Conservation (phyloP, 2,113 vertebrate species). For the Steatornis caripensis region DNA sequence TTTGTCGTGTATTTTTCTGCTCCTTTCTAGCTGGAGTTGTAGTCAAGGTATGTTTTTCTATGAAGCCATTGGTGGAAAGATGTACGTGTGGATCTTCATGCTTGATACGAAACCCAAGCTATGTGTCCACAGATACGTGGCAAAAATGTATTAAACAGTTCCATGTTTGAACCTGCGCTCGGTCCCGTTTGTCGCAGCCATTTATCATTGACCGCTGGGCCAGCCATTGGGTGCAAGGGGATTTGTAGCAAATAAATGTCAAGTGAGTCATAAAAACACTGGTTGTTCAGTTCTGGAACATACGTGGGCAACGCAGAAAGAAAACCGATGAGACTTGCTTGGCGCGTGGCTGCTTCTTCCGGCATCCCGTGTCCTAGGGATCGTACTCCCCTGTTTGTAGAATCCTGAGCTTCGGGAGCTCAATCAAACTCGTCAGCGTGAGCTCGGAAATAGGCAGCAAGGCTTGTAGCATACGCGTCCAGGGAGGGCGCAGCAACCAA, state of each 20-base stretch:
- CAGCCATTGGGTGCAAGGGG: accelerated
- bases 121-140: neutral
- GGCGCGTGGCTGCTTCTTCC: neutral
- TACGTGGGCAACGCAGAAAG: accelerated
- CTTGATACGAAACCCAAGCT: neutral
- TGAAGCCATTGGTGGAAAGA: neutral
- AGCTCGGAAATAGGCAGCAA: neutral
- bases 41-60: neutral
- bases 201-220: neutral
- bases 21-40: neutral
- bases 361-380: accelerated
- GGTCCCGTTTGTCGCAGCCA: accelerated
- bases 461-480: neutral
- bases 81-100: neutral
- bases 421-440: accelerated
- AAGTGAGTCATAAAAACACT: neutral
- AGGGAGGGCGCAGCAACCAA: neutral
- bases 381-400: accelerated
- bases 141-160: accelerated
- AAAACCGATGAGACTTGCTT: neutral
- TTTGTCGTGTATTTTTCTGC: neutral
- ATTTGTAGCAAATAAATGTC: neutral
- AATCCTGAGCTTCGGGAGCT: neutral
- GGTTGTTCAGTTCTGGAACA: neutral
- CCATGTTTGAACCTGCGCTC: neutral